phyloP scores from a whole-genome alignment of 2,888 invertebrate species.

The Parnassius smintheus region DNA sequence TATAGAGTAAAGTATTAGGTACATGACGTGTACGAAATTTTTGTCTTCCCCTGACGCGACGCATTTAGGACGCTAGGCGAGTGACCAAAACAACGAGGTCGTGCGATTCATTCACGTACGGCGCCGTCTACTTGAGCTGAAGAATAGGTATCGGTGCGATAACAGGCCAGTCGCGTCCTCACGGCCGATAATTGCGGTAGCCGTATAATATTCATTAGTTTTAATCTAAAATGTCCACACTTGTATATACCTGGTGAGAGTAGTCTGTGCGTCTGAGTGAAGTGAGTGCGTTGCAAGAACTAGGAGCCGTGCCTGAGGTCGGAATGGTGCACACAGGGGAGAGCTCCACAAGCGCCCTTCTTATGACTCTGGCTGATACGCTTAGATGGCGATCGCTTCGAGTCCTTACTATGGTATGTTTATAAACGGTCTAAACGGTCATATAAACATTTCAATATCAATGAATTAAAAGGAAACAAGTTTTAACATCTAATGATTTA shows the following conservation, averaged over 20 bases:
- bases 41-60: slow-evolving; percentile 44
- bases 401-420: slow-evolving; percentile 65
- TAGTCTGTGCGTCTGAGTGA: slow-evolving; percentile 32
- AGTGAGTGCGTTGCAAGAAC: slow-evolving; percentile 66
- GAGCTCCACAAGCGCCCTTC: slow-evolving; percentile 65
- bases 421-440: slow-evolving; percentile 43
- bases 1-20: slow-evolving; percentile 27
- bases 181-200: slow-evolving; percentile 77
- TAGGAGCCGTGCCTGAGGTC: slow-evolving; percentile 73
- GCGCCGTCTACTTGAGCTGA: slow-evolving; percentile 58
- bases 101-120: slow-evolving; percentile 58
- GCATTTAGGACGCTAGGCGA: slow-evolving; percentile 67
- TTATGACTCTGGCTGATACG: slow-evolving; percentile 72
- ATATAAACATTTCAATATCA: slow-evolving; percentile 22
- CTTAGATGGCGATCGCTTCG: slow-evolving; percentile 70
- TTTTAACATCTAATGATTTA: no score
- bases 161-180: slow-evolving; percentile 75
- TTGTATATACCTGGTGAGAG: neutral
- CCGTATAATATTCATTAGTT: slow-evolving; percentile 21
- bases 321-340: slow-evolving; percentile 76
- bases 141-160: slow-evolving; percentile 72
- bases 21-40: slow-evolving; percentile 46
- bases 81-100: slow-evolving; percentile 67
- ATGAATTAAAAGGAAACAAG: no score
- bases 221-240: neutral